A percentile compares a stretch with the other conserved stretches of the same genome.
Evolutionary conservation across 2,888 invertebrate species (phyloP).

Genomic region (Cheilosia vernalis): DNA sequence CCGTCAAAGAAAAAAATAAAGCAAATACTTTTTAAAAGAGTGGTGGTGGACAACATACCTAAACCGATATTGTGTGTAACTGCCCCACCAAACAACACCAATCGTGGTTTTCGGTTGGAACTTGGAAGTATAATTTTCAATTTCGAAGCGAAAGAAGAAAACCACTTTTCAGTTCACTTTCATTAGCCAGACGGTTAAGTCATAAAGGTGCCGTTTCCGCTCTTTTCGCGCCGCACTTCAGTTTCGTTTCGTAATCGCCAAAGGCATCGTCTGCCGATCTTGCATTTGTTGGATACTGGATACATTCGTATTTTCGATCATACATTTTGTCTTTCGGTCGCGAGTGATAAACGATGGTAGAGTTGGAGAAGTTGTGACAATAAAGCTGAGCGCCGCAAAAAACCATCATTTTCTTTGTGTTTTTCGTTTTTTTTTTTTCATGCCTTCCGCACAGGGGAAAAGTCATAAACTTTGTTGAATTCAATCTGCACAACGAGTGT

Average conservation of each 20-base stretch:
- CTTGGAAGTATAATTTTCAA: conserved; percentile 43
- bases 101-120: conserved; percentile 41
- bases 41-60: conserved; percentile 34
- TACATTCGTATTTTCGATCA: conserved; percentile 22
- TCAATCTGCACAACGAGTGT: conserved; percentile 8
- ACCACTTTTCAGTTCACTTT: conserved; percentile 80
- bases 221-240: conserved; percentile 16
- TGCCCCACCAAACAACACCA: conserved; percentile 37
- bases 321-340: conserved; percentile 34
- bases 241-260: conserved; percentile 30
- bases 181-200: conserved; percentile 78
- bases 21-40: conserved; percentile 5
- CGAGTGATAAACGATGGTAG: conserved; percentile 17
- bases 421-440: conserved; percentile 20
- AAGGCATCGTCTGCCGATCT: conserved; percentile 14
- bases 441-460: conserved; percentile 17
- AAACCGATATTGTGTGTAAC: conserved; percentile 27
- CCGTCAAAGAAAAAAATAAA: conserved; percentile 34
- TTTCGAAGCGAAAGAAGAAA: conserved; percentile 77
- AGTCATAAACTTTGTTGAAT: conserved; percentile 15
- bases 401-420: conserved; percentile 52
- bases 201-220: conserved; percentile 41
- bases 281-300: conserved; percentile 30
- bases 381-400: conserved; percentile 34
- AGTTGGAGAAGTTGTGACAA: conserved; percentile 33